Conservation (phyloP, 2,113 vertebrate genomes). For the Halcyon malimbica region DNA sequence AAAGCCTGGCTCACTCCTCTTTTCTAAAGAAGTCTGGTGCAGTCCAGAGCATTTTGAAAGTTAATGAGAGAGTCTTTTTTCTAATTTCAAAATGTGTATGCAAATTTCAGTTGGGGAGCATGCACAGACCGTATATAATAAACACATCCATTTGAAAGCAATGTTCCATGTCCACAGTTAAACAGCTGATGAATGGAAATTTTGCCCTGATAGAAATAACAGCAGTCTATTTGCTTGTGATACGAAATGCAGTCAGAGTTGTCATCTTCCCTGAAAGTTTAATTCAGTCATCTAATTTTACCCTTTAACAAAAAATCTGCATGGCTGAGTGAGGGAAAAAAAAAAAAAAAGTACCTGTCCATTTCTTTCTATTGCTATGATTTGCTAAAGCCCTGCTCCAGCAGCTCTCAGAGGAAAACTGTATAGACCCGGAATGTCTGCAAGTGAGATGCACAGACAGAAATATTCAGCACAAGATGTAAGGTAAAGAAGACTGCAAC, state of each 20-base stretch:
- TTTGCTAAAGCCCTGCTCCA: slow-evolving; percentile 29
- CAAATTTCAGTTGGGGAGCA: slow-evolving; percentile 17
- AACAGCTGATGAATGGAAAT: not conserved
- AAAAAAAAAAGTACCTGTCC: not conserved
- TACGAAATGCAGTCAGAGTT: not conserved
- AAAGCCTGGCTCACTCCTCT: not conserved
- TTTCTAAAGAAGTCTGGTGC: slow-evolving; percentile 37
- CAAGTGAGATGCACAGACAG: slow-evolving; percentile 6
- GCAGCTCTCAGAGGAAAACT: slow-evolving; percentile 10
- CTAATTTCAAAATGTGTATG: slow-evolving; percentile 21
- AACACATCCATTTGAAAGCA: slow-evolving; percentile 5
- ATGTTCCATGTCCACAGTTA: not conserved
- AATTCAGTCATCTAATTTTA: not conserved
- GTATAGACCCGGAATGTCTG: slow-evolving; percentile 29
- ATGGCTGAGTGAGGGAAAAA: not conserved
- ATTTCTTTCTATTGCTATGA: not conserved
- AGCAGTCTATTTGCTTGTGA: not conserved
- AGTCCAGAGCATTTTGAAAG: slow-evolving; percentile 36
- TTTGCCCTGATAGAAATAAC: not conserved
- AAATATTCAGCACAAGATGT: not conserved
- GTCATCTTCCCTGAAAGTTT: slow-evolving; percentile 58
- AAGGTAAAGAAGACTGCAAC: slow-evolving; percentile 33
- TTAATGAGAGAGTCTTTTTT: slow-evolving; percentile 23
- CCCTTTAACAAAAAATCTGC: not conserved
- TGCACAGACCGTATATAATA: slow-evolving; percentile 3